Evolutionary conservation across 2,888 invertebrate species (phyloP).

Genomic region (Thereva nobilitata): DNA sequence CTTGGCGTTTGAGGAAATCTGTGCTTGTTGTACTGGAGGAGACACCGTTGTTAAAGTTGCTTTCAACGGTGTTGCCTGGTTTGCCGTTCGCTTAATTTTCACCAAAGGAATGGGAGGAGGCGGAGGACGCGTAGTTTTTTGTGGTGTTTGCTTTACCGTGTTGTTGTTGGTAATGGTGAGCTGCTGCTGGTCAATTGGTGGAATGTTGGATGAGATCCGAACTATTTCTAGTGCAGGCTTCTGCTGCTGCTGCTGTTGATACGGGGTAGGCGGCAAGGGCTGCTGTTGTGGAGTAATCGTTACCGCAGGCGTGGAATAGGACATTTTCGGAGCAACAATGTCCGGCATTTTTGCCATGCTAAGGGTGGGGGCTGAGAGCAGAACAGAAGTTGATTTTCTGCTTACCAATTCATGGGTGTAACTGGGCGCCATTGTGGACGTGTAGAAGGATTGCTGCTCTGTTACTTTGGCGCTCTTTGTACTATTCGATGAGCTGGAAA

Average conservation of each 20-base stretch:
- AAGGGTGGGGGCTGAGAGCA: constrained; percentile 51
- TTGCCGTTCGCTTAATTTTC: constrained; percentile 58
- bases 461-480: constrained; percentile 31
- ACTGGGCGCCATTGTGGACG: constrained; percentile 46
- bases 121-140: constrained; percentile 57
- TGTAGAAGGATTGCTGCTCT: constrained; percentile 47
- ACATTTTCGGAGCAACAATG: constrained; percentile 1
- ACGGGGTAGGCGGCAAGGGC: constrained; percentile 40
- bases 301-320: constrained; percentile 41
- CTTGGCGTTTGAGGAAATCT: constrained; percentile 41
- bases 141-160: constrained; percentile 44
- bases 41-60: constrained; percentile 44
- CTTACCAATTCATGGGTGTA: constrained; percentile 47
- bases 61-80: constrained; percentile 43
- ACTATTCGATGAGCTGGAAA: constrained; percentile 2
- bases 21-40: constrained; percentile 44
- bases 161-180: constrained; percentile 38
- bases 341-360: constrained; percentile 48
- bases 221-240: constrained; percentile 53
- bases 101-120: constrained; percentile 63
- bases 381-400: constrained; percentile 45
- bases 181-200: constrained; percentile 43
- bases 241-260: constrained; percentile 36
- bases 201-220: constrained; percentile 47
- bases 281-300: constrained; percentile 41